Base-by-base conservation (phyloP, 2,888 invertebrate species). In the Charanyca ferruginea region DNA sequence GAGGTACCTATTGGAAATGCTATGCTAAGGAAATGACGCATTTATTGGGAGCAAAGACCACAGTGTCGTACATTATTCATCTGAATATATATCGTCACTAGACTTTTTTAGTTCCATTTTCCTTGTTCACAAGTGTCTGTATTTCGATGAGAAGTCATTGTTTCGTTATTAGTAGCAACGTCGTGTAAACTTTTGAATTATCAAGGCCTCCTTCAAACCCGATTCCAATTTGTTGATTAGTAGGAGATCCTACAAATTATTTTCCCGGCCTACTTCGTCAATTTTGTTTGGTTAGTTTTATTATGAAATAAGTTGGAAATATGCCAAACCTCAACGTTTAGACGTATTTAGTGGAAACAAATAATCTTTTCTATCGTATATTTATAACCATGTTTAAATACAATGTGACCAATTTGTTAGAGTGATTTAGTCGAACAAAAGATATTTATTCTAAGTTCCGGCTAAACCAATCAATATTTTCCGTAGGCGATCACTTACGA, bases 301-400 rank as follows among this genome's bases (percentile, higher is more conserved):
- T 54, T 66, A 45, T 32, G 32, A 52, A 62, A 44, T 55, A 23
- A 62, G 41, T 76, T 80, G 80, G 75, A 49, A 45, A 32, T 49
- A 13, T 49, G 80, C 75, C 75, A 75, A 73, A 49, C 22, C 9
- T 57, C 45, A 35, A 45, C 47, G 23, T 62, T 66, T 68, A 44
- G 22, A 68, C n/a, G 42, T 41, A 55, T 62, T 62, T 45, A 57
- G 51, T 32, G 41, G 45, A 62, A 48, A 58, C 42, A 68, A 62
- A 68, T 57, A 79, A 54, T 44, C 58, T 69, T 59, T 62, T 61
- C 20, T 47, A 22, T 32, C 22, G 8, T 54, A 49, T 79, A 76
- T 79, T 65, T 61, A 59, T 61, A 51, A 52, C 22, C 47, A 49
- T 51, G n/a, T 60, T 44, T n/a, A 11, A 45, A 18, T 32, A 58